phyloP scores from a whole-genome alignment of 2,113 vertebrate species.

The Bubo blakistoni region DNA sequence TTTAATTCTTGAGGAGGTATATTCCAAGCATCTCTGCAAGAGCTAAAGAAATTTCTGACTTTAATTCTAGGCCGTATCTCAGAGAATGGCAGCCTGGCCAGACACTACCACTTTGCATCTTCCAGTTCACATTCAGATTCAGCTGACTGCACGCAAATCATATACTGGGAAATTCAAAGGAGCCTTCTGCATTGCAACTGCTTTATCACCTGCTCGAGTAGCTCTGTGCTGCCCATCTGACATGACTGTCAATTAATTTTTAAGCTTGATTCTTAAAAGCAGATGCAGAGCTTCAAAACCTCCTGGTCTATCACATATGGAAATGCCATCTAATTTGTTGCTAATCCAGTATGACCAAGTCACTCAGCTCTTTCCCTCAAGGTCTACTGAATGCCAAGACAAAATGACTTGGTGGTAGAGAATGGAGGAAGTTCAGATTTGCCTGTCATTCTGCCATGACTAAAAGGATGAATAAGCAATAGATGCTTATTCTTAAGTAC shows the following conservation, averaged over 20 bases:
- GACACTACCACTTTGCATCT: not conserved
- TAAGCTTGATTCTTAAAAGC: not conserved
- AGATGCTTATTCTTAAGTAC: not conserved
- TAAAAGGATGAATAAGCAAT: not conserved
- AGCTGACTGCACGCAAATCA: not conserved
- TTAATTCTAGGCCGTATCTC: not conserved
- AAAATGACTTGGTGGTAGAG: not conserved
- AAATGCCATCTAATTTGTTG: not conserved
- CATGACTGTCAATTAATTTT: not conserved
- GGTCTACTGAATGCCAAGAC: not conserved
- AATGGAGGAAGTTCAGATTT: not conserved
- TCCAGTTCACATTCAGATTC: not conserved
- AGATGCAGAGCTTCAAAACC: not conserved
- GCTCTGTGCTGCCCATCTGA: not conserved
- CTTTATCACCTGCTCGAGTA: not conserved
- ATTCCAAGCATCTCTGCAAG: not conserved
- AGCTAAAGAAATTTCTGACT: not conserved
- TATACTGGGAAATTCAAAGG: not conserved
- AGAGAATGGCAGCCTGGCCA: not conserved
- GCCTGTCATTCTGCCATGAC: not conserved
- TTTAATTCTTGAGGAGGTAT: not conserved
- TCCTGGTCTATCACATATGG: not conserved
- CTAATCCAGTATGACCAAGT: not conserved
- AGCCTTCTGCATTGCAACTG: not conserved
- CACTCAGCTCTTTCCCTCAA: not conserved